phyloP scores from a whole-genome alignment of 2,797 vertebrate genomes.

The Cuniculus paca region DNA sequence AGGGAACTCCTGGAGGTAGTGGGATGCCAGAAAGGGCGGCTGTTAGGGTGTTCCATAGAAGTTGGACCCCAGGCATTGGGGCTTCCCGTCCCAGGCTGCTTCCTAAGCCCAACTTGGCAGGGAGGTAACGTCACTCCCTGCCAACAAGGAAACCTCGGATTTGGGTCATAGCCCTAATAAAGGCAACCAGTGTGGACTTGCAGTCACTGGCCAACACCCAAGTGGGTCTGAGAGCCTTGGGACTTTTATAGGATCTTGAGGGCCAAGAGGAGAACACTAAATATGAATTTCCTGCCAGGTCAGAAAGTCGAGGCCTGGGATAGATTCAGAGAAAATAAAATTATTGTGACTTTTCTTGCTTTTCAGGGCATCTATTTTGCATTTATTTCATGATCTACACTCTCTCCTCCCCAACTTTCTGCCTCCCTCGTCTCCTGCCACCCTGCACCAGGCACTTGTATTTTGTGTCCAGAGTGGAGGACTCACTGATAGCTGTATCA shows the following conservation, averaged over 20 bases:
- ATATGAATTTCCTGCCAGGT: neutral
- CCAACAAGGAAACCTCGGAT: neutral
- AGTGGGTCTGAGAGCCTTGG: neutral
- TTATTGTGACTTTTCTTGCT: neutral
- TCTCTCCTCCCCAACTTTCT: neutral
- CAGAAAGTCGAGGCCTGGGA: neutral
- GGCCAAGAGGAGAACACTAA: neutral
- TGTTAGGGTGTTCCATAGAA: neutral
- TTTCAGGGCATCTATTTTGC: slow-evolving; percentile 31
- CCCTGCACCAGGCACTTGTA: neutral
- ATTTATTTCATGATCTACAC: neutral
- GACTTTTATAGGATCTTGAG: neutral
- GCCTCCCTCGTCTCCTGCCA: neutral
- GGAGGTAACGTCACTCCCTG: neutral
- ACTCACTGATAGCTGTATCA: neutral
- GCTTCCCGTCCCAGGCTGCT: neutral
- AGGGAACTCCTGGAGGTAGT: neutral
- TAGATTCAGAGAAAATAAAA: slow-evolving; percentile 50
- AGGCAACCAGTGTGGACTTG: neutral
- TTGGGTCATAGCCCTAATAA: neutral
- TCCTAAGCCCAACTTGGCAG: neutral
- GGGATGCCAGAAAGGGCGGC: neutral
- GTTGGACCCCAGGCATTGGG: neutral
- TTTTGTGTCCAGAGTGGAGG: neutral
- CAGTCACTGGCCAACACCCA: neutral